A percentile compares a stretch with the other conserved stretches of the same genome.
These are phyloP conservation scores for Hololepta plana DNA, from an alignment of 2,888 invertebrate species.

Conservation along the genomic window DNA sequence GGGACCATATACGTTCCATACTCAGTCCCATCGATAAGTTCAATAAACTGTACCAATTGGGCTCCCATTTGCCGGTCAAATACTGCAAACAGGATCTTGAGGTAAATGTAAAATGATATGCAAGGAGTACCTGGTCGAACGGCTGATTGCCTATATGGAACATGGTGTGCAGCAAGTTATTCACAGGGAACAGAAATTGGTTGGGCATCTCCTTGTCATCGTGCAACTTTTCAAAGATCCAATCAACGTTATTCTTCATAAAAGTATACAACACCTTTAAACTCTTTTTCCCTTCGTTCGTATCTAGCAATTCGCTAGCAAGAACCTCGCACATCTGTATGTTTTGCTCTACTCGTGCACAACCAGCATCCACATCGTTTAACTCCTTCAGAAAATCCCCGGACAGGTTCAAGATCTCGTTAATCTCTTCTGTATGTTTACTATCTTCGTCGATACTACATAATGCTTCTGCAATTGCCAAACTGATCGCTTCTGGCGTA, in stretches of 20 bases:
- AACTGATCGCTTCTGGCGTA: constrained; percentile 32
- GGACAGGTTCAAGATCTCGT: constrained; percentile 38
- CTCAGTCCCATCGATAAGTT: constrained; percentile 30
- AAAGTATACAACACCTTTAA: constrained; percentile 47
- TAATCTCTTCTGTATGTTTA: constrained; percentile 59
- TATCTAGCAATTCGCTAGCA: constrained; percentile 44
- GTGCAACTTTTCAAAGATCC: constrained; percentile 42
- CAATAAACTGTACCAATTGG: constrained; percentile 31
- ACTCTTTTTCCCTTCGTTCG: constrained; percentile 36
- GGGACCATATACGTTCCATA: constrained; percentile 28
- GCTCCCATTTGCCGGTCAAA: constrained; percentile 28
- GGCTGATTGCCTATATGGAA: constrained; percentile 58
- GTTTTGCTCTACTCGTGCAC: constrained; percentile 27
- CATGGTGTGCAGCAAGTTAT: constrained; percentile 53
- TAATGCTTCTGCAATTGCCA: constrained; percentile 59
- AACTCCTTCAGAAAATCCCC: constrained; percentile 25
- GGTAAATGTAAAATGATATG: constrained; percentile 1
- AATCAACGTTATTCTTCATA: constrained; percentile 46
- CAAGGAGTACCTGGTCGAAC: constrained; percentile 49
- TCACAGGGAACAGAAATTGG: no score
- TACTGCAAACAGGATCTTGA: constrained; percentile 22
- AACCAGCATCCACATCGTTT: constrained; percentile 15
- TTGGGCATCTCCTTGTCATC: constrained; percentile 23
- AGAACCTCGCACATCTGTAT: constrained; percentile 33
- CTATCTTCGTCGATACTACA: constrained; percentile 66